Evolutionary conservation across 2,113 vertebrate genomes (phyloP), one percentile per base, ranked within the genome.

Genomic region (Oxyruncus cristatus): DNA sequence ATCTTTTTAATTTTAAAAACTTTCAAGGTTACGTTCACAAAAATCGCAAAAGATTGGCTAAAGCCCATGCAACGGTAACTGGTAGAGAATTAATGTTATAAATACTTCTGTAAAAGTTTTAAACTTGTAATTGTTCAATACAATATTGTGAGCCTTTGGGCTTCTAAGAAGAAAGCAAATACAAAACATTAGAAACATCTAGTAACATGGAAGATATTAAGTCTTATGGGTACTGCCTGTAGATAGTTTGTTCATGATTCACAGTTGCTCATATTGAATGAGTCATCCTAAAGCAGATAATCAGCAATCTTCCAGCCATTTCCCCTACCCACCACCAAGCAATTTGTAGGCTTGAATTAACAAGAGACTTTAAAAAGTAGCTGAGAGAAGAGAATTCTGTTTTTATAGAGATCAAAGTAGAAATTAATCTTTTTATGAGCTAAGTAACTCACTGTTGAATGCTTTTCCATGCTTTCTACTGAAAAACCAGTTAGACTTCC

Each of bases 231-330:
- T 71, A 72, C 52, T 91, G 65, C 80, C 92, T 70, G 65, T 44
- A 84, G 95, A 65, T 53, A 70, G 62, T 76, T 88, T 63, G n/a
- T 71, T 84, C 56, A 33, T 86, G 83, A 94, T 81, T 96, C 93
- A 93, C 49, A 81, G 37, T 89, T 90, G 65, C 65, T 95, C 15
- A 22, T 84, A 47, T 46, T 52, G 83, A 78, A 78, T 91, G 88
- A 97, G 65, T 92, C 93, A 95, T 79, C 80, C 56, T 68, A 61
- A 93, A 53, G 68, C 23, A 53, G 90, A 92, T 93, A 88, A 92
- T 77, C 92, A 92, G 65, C 44, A 37, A 63, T 61, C 79, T 82
- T 82, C 46, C 76, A 93, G 73, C 53, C 85, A 86, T 71, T 92
- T 86, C 75, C 41, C 75, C 65, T 93, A 86, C 85, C 65, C 56